phyloP scores from a whole-genome alignment of 2,888 invertebrate genomes.

The Caradrina clavipalpis region DNA sequence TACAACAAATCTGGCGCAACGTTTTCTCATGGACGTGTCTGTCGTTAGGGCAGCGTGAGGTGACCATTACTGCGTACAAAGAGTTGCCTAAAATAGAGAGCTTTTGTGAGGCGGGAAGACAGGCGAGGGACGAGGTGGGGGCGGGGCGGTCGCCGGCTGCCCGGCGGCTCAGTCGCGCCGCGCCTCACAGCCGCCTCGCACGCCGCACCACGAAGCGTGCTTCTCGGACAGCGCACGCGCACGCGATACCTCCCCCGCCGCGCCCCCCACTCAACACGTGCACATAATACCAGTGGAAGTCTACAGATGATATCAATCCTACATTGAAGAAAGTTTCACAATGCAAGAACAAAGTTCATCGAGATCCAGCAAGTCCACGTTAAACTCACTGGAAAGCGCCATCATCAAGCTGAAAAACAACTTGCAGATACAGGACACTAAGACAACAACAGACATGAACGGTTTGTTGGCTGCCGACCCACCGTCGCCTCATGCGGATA shows the following conservation, averaged over 20 bases:
- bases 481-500: slow-evolving; percentile 79
- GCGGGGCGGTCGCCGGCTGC: slow-evolving; percentile 87
- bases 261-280: slow-evolving; percentile 81
- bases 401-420: slow-evolving; percentile 90
- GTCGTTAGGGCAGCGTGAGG: slow-evolving; percentile 91
- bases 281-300: slow-evolving; percentile 65
- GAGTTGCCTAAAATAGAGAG: slow-evolving; percentile 91
- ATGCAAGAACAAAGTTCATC: slow-evolving; percentile 90
- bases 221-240: slow-evolving; percentile 80
- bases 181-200: slow-evolving; percentile 87
- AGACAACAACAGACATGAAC: slow-evolving; percentile 82
- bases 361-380: slow-evolving; percentile 85
- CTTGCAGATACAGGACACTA: slow-evolving; percentile 88
- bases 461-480: slow-evolving; percentile 80
- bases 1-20: slow-evolving; percentile 89
- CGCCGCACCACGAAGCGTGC: slow-evolving; percentile 81
- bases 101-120: slow-evolving; percentile 89
- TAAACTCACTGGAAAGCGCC: slow-evolving; percentile 89
- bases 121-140: slow-evolving; percentile 83
- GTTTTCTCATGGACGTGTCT: slow-evolving; percentile 90
- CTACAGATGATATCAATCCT: slow-evolving; percentile 65
- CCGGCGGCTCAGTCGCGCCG: slow-evolving; percentile 89
- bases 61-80: slow-evolving; percentile 90
- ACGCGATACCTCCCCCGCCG: slow-evolving; percentile 83
- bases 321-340: slow-evolving; percentile 70